Conservation (phyloP, 2,888 invertebrate species). For the Drosophila fungiperda region DNA sequence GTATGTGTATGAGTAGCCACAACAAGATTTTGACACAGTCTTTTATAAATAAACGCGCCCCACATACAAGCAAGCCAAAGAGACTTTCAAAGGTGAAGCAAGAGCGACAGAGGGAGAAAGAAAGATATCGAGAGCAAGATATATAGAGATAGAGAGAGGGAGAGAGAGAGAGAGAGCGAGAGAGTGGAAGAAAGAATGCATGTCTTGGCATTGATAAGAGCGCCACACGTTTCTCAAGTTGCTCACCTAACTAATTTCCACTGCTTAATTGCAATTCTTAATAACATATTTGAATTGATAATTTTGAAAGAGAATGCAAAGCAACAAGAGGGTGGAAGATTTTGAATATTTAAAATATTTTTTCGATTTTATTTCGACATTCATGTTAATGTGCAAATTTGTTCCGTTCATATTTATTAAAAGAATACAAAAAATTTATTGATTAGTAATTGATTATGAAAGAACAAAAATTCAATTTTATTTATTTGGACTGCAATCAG, state of each 20-base stretch:
- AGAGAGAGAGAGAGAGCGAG: background rate
- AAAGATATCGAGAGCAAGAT: background rate
- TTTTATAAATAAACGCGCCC: slow-evolving; percentile 80
- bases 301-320: background rate
- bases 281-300: background rate
- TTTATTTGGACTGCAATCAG: background rate
- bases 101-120: background rate
- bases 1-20: slow-evolving; percentile 27
- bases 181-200: background rate
- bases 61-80: slow-evolving; percentile 62
- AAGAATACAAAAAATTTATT: background rate
- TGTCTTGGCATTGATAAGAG: slow-evolving; percentile 41
- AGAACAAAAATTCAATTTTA: background rate
- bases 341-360: background rate
- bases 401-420: background rate
- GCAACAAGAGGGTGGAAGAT: background rate
- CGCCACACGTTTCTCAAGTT: background rate
- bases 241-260: background rate
- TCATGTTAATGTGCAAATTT: background rate
- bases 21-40: slow-evolving; percentile 81
- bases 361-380: background rate
- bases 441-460: background rate
- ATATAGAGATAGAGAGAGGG: background rate
- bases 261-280: slow-evolving; percentile 1
- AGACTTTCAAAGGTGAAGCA: slow-evolving; percentile 1